Base-by-base conservation (phyloP, 1,140 invertebrate genomes). In the Pseudachorutes palmiensis region DNA sequence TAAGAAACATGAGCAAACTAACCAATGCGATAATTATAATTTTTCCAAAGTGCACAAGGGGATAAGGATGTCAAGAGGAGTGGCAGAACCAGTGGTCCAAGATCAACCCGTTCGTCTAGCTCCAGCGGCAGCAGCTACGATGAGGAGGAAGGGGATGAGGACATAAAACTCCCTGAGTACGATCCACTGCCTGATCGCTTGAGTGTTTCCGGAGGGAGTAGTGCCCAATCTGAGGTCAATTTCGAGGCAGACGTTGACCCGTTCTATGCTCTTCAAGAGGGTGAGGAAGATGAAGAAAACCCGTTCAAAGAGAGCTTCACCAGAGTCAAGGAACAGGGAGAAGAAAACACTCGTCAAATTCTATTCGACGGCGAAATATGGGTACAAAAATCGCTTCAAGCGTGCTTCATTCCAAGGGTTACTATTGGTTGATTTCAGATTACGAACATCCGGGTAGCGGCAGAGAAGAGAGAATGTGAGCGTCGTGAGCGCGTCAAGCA, bases 391-490 rank as follows among this genome's bases (percentile, higher is more conserved):
- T n/a, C 19, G 61, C 41, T 62, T 12, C 12, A n/a, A n/a, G n/a
- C n/a, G n/a, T n/a, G n/a, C n/a, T n/a, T n/a, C n/a, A n/a, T n/a
- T n/a, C n/a, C n/a, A n/a, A n/a, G 9, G 19, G 31, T 28, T 36
- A 51, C 12, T 48, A 22, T 62, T 58, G 2, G 45, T 65, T 57
- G 2, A 30, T n/a, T 1, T 14, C 36, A 72, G 70, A 67, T 72
- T 16, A 71, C 72, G 29, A 74, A 74, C 59, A 68, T 74, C 30
- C 64, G 70, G 68, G 51, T 68, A 24, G 72, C 72, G n/a, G 67
- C 70, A 2, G 72, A 74, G 36, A 68, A 60, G 26, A 48, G 72
- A 0, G 72, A 74, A 58, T 65, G 62, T 62, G 19, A 19, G 0
- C 62, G 72, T 0, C 68, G 70, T 28, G 62, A 48, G 9, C 63